Conservation (phyloP, 2,113 vertebrate species). For the Patagioenas fasciata region DNA sequence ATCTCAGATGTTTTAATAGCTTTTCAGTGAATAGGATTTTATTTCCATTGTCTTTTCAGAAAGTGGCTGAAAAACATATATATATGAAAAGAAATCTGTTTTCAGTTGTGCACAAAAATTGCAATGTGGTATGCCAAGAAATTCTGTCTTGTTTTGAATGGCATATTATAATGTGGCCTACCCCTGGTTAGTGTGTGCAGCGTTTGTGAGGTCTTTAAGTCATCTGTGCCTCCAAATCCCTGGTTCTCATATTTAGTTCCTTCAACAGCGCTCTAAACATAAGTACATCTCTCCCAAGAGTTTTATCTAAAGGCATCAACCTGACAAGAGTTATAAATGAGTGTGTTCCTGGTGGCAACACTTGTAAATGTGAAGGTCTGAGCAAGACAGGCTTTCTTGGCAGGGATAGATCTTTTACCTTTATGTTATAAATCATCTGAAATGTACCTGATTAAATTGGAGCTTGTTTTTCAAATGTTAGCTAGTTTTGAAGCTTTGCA, state of each 20-base stretch:
- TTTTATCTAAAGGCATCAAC: background rate
- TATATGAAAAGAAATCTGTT: slow-evolving; percentile 20
- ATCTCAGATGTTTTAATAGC: slow-evolving; percentile 12
- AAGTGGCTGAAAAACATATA: background rate
- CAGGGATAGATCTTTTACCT: background rate
- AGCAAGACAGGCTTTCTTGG: background rate
- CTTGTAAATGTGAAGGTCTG: background rate
- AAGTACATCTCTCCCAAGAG: background rate
- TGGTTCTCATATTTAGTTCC: background rate
- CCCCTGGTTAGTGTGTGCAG: background rate
- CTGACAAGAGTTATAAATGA: background rate
- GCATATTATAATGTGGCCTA: background rate
- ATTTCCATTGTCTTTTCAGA: slow-evolving; percentile 35
- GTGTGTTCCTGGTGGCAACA: background rate
- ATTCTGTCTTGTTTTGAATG: slow-evolving; percentile 3
- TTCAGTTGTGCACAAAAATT: background rate
- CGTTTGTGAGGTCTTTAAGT: background rate
- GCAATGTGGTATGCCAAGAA: background rate
- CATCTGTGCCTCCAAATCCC: background rate
- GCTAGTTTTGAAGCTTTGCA: background rate
- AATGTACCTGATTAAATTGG: background rate
- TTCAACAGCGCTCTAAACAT: background rate
- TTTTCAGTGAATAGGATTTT: slow-evolving; percentile 22
- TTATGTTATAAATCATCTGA: background rate
- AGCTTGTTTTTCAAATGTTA: background rate